Percentiles rank a stretch among this genome's conserved stretches.
Evolutionary conservation across 2,797 vertebrate species (phyloP).

Genomic region (Sebastiscus tertius): DNA sequence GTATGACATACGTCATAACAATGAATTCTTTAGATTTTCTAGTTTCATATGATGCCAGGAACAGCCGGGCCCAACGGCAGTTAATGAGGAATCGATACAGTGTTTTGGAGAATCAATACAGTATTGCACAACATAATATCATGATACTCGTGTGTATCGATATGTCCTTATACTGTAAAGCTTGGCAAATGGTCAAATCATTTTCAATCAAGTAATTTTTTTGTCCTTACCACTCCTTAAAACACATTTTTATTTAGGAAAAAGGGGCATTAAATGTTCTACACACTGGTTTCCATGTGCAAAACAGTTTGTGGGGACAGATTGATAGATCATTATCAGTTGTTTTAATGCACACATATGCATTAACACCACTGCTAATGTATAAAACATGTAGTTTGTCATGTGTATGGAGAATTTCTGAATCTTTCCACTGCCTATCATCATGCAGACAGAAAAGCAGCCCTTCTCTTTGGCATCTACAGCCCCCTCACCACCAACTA

Average conservation of each 20-base stretch:
- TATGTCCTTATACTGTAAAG: too few species aligned
- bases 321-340: background rate
- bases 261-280: background rate
- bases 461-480: background rate
- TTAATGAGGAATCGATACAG: rapidly evolving
- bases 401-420: background rate
- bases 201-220: too few species aligned
- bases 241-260: background rate
- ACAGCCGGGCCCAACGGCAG: too few species aligned
- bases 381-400: background rate
- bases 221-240: too few species aligned
- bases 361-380: background rate
- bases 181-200: too few species aligned
- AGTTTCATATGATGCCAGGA: rapidly evolving
- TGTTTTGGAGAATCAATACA: too few species aligned
- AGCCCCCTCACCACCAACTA: background rate
- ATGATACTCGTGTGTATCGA: rapidly evolving
- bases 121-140: too few species aligned
- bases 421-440: background rate
- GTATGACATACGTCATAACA: too few species aligned
- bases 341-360: background rate
- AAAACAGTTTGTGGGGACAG: background rate
- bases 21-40: too few species aligned
- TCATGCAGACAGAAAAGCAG: background rate
- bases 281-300: background rate